Conservation (phyloP, 2,888 invertebrate genomes). For the Napeogenes inachia region DNA sequence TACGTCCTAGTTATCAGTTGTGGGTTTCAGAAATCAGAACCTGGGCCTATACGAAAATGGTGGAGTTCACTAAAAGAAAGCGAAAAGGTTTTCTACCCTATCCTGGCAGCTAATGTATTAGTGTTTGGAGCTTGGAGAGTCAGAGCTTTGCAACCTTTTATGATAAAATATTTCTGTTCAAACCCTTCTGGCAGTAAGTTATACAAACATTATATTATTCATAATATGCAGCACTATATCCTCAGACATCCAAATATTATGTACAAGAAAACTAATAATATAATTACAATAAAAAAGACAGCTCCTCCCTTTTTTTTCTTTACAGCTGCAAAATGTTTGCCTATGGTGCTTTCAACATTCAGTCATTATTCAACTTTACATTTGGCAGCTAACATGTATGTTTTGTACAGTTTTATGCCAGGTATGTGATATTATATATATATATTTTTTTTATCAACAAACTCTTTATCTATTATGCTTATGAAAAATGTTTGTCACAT, state of each 20-base stretch:
- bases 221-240: too few species aligned
- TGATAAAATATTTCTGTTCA: conserved; percentile 91
- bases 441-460: background rate
- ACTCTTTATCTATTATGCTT: too few species aligned
- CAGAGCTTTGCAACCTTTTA: conserved; percentile 81
- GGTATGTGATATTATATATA: conserved; percentile 40
- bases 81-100: conserved; percentile 87
- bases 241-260: too few species aligned
- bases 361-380: conserved; percentile 94
- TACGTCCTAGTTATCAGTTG: background rate
- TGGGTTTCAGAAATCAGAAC: conserved; percentile 53
- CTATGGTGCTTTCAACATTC: conserved; percentile 96
- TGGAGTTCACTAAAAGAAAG: conserved; percentile 86
- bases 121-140: conserved; percentile 91
- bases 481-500: too few species aligned
- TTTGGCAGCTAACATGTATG: conserved; percentile 96
- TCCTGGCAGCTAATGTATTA: conserved; percentile 85
- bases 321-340: conserved; percentile 85
- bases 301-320: conserved; percentile 28
- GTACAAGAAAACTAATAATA: too few species aligned
- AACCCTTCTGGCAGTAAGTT: conserved; percentile 86
- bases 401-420: conserved; percentile 89
- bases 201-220: background rate
- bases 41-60: conserved; percentile 74
- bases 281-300: too few species aligned